phyloP scores from a whole-genome alignment of 2,888 invertebrate genomes.

The Ametastegia equiseti region DNA sequence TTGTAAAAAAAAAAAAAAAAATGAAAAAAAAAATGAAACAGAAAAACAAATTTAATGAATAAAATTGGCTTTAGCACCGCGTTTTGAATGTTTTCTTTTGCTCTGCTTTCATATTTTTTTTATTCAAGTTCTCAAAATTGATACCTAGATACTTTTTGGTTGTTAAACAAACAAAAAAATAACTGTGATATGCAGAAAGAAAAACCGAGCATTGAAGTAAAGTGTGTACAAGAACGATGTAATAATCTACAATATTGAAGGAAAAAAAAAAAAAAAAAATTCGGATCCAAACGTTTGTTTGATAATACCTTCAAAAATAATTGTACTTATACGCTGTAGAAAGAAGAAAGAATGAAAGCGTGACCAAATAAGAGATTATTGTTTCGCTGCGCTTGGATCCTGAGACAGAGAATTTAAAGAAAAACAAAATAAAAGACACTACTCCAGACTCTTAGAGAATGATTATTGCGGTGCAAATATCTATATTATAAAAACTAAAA shows the following conservation, averaged over 20 bases:
- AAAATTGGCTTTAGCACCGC: neutral
- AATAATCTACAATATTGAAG: neutral
- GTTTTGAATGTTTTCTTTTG: neutral
- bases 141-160: neutral
- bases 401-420: neutral
- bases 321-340: neutral
- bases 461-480: constrained; percentile 2
- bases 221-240: neutral
- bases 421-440: constrained; percentile 8
- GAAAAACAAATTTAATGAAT: neutral
- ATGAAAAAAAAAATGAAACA: neutral
- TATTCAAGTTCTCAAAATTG: neutral
- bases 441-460: neutral
- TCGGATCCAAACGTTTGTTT: neutral
- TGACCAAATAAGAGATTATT: neutral
- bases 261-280: neutral
- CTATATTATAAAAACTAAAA: neutral
- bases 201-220: constrained; percentile 13
- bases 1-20: constrained; percentile 7
- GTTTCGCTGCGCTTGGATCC: neutral
- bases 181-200: constrained; percentile 31
- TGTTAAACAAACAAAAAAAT: neutral
- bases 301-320: neutral
- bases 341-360: neutral
- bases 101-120: neutral